phyloP scores from a whole-genome alignment of 2,888 invertebrate species.

The Ormyrus thymus region DNA sequence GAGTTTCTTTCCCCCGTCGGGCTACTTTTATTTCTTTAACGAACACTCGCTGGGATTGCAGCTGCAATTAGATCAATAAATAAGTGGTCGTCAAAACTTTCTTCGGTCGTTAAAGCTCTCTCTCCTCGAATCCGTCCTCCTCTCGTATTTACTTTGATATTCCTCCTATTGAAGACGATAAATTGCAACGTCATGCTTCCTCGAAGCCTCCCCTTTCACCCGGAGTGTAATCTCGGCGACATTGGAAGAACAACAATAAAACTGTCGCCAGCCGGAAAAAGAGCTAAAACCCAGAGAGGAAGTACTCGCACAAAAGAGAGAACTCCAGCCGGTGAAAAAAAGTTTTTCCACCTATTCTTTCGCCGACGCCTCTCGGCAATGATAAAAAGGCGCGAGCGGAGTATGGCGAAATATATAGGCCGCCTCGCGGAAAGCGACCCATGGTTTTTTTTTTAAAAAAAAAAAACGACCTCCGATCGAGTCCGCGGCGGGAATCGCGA shows the following conservation, averaged over 20 bases:
- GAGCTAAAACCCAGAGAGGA: not conserved
- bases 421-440: no score
- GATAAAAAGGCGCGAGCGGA: no score
- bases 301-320: not conserved
- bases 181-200: not conserved
- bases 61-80: not conserved
- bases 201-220: not conserved
- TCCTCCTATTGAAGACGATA: conserved; percentile 18
- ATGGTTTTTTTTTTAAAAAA: no score
- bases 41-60: no score
- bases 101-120: no score
- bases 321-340: not conserved
- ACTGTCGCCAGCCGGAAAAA: not conserved
- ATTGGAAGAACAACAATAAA: conserved; percentile 27
- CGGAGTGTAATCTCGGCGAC: not conserved
- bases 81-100: not conserved
- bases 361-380: no score
- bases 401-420: no score
- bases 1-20: no score
- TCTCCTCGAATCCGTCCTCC: no score
- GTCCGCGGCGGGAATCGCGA: no score
- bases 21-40: no score
- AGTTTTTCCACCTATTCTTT: not conserved
- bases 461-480: no score
- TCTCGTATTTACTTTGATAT: not conserved